Evolutionary conservation across 2,113 vertebrate species (phyloP), one percentile per base, ranked within the genome.

Genomic region (Vanacampus margaritifer): DNA sequence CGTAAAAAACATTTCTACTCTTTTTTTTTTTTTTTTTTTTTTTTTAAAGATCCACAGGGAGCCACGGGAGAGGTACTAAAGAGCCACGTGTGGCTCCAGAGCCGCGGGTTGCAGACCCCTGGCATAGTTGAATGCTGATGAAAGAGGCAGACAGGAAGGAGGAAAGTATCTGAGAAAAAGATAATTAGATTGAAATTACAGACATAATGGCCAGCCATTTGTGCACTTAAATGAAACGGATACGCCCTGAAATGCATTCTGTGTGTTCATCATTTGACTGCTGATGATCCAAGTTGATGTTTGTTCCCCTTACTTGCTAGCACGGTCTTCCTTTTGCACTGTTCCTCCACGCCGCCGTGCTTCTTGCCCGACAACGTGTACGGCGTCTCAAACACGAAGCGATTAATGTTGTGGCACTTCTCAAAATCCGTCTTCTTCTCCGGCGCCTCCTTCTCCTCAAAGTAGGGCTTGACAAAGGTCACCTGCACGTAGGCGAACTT

Each of bases 311-410:
- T 91, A 99, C 96, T 98, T 23, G 93, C 95, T 67, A 98, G 91
- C 74, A 98, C 88, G 0, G 89, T 97, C 71, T 93, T 91, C 73
- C 92, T 93, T 84, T 98, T 98, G 90, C 96, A 99, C 63, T 99
- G 96, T 58, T 99, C 96, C 87, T 98, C 95, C 70, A 99, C 90
- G 0, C 90, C 94, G 13, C 96, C 96, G 12, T 98, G 96, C n/a
- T 96, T 98, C 81, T 98, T 98, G 41, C 97, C 97, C 3, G 93
- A 93, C 69, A 98, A 89, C 17, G 96, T 99, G 78, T 98, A 98
- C 0, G 97, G 97, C 0, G 95, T 95, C 91, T 98, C 96, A 50
- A 98, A 98, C 39, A 98, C 94, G 67, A 99, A 99, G 86, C 92
- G 94, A 63, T 57, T 93, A 74, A 98, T 94, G 83, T 98, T 98